phyloP scores from a whole-genome alignment of 2,113 vertebrate genomes.

The Pelodiscus sinensis region DNA sequence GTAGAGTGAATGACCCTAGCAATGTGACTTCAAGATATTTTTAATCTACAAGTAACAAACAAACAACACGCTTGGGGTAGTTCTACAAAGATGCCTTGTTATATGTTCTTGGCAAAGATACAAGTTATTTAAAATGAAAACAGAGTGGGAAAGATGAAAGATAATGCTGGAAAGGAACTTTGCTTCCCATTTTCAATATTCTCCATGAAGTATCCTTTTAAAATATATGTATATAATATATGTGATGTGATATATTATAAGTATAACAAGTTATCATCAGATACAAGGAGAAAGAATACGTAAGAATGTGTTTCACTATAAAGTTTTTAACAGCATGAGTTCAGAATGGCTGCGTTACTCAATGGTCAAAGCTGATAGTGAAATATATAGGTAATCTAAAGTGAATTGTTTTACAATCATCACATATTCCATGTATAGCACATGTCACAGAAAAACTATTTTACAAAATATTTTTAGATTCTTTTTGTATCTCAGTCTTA shows the following conservation, averaged over 20 bases:
- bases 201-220: not conserved
- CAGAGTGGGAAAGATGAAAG: not conserved
- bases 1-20: not conserved
- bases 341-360: not conserved
- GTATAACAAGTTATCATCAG: not conserved
- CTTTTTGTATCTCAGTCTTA: slow-evolving; percentile 48
- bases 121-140: slow-evolving; percentile 23
- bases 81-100: slow-evolving; percentile 19
- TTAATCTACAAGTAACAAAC: slow-evolving; percentile 10
- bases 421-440: slow-evolving; percentile 30
- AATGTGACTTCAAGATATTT: slow-evolving; percentile 24
- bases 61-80: not conserved
- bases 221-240: not conserved
- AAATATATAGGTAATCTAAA: not conserved
- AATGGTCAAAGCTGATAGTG: not conserved
- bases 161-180: slow-evolving; percentile 3
- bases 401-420: not conserved
- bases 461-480: slow-evolving; percentile 6
- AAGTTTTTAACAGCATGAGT: not conserved
- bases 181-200: not conserved
- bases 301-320: not conserved
- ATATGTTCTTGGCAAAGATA: slow-evolving; percentile 22
- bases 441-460: not conserved
- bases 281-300: not conserved
- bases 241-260: no score